Conservation (phyloP, 2,113 vertebrate genomes). For the Sisor rabdophorus region DNA sequence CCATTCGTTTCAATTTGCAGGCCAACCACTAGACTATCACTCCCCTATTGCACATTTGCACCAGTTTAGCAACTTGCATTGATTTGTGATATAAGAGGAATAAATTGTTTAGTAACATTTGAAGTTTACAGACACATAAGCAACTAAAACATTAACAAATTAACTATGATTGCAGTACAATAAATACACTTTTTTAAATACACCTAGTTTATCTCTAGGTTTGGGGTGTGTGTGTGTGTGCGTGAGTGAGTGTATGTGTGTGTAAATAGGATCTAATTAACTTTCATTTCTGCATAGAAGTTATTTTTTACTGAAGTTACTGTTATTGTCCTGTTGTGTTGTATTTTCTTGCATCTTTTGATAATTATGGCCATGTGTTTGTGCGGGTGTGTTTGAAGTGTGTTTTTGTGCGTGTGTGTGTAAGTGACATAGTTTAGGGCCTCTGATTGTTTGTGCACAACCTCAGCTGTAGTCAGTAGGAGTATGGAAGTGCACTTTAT, state of each 20-base stretch:
- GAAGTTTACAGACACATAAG: not conserved
- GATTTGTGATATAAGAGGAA: not conserved
- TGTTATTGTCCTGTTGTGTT: slow-evolving; percentile 1
- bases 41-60: too few relatives aligned
- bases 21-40: too few relatives aligned
- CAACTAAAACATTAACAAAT: too few relatives aligned
- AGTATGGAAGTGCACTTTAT: slow-evolving; percentile 26
- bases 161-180: not conserved
- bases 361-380: not conserved
- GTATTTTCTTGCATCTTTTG: not conserved
- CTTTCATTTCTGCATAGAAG: not conserved
- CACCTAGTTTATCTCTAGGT: too few relatives aligned
- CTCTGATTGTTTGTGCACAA: slow-evolving; percentile 6
- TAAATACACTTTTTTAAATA: not conserved
- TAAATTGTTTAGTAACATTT: not conserved
- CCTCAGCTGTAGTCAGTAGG: slow-evolving; percentile 28
- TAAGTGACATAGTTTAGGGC: slow-evolving; percentile 20
- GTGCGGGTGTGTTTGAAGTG: too few relatives aligned
- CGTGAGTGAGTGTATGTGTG: slow-evolving; percentile 25
- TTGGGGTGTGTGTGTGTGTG: too few relatives aligned
- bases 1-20: too few relatives aligned
- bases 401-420: slow-evolving; percentile 25
- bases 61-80: too few relatives aligned
- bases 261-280: slow-evolving; percentile 41
- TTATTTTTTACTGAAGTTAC: not conserved